Conservation (phyloP, 2,888 invertebrate species). For the Athrips mouffetella region DNA sequence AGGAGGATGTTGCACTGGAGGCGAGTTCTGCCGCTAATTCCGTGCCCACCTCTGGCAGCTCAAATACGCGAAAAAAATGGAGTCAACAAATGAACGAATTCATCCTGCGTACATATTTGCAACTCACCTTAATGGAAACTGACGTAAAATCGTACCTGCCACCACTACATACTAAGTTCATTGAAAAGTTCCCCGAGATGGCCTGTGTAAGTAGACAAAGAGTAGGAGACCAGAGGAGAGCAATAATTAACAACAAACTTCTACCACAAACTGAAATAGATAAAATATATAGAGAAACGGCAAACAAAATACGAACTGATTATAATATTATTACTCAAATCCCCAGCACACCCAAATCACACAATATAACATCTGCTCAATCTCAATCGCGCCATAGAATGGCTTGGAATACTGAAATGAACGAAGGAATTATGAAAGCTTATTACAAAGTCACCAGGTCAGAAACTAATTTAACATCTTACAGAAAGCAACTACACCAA, state of each 20-base stretch:
- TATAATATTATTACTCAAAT: too few species aligned
- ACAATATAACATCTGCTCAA: background rate
- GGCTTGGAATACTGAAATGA: background rate
- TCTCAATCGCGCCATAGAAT: background rate
- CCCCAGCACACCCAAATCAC: too few species aligned
- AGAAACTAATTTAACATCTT: background rate
- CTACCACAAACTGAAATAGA: slow-evolving; percentile 11
- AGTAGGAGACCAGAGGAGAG: slow-evolving; percentile 16
- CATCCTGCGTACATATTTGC: slow-evolving; percentile 3
- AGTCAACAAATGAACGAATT: background rate
- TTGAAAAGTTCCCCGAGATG: slow-evolving; percentile 12
- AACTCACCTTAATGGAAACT: slow-evolving; percentile 2
- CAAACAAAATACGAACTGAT: too few species aligned
- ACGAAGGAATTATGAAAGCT: background rate
- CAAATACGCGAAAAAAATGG: background rate
- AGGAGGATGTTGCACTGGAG: background rate
- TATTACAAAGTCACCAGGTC: background rate
- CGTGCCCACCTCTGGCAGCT: background rate
- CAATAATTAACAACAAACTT: slow-evolving; percentile 17
- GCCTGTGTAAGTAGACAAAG: slow-evolving; percentile 12
- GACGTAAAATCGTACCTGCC: background rate
- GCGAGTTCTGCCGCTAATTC: background rate
- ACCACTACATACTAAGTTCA: slow-evolving; percentile 12
- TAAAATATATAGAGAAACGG: background rate
- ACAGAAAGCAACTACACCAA: slow-evolving; percentile 1